Base-by-base conservation (phyloP, 2,888 invertebrate species). In the Palloptera scutellata region DNA sequence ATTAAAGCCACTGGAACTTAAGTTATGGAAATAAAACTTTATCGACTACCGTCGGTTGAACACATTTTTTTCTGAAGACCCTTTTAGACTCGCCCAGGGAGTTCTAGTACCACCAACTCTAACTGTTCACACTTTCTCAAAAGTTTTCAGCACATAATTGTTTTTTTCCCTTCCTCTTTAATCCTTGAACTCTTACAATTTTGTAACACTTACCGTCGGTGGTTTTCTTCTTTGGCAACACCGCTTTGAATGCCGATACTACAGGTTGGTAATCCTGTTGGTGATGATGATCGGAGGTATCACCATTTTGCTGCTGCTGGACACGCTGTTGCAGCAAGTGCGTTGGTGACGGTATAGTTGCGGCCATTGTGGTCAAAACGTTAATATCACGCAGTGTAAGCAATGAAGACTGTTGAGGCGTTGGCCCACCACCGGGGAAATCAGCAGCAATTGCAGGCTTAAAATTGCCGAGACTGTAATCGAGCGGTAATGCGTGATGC, bases 241-340 rank as follows among this genome's bases (percentile, higher is more conserved):
- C 84, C n/a, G 85, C 85, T 70, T 84, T 85, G 69, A 84, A 84
- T 61, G 84, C 84, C 69, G 85, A 84, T 69, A 84, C 78, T 60
- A 83, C 83, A 62, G 81, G 82, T 64, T 72, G 70, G 72, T 78
- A 69, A 61, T 77, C 78, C 17, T 75, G 77, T 1, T 70, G 71
- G 8, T 71, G 72, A 8, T 71, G 70, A 5, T 74, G 70, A 20
- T 64, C 74, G n/a, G 75, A 74, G 1, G 70, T 74, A 1, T 76
- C 74, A 1, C 74, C 75, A 2, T 77, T 54, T 30, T 67, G 66
- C 55, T 10, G 74, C 41, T 70, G 70, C 43, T 79, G 80, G 68
- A 78, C 73, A 15, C 81, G 79, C 66, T 82, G 82, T 55, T 81
- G 82, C 60, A 82, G 70, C 72, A 81, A 71, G 71, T 80, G 82